phyloP scores from a whole-genome alignment of 2,888 invertebrate genomes.

The Vannuccia rotundouncinata region DNA sequence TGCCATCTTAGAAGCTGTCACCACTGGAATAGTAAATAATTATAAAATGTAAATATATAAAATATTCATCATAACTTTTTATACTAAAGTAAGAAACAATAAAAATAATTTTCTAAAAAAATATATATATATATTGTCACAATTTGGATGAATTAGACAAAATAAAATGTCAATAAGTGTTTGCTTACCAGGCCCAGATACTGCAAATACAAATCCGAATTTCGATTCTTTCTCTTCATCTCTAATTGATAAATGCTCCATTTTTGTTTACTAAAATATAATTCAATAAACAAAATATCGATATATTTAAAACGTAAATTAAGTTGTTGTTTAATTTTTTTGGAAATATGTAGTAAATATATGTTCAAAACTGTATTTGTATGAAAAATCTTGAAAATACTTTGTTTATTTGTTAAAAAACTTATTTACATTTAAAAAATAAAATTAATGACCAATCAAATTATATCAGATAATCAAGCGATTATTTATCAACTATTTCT shows the following conservation, averaged over 20 bases:
- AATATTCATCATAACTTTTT: background rate
- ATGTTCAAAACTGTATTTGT: no score
- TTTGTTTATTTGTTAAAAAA: no score
- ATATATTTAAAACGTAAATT: background rate
- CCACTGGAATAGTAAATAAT: conserved; percentile 62
- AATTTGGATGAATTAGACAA: background rate
- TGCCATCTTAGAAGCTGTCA: conserved; percentile 96
- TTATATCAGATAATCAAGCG: no score
- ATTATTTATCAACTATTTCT: no score
- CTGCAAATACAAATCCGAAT: conserved; percentile 91
- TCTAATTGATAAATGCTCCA: conserved; percentile 46
- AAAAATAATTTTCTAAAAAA: background rate
- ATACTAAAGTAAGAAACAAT: background rate
- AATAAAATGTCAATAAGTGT: background rate
- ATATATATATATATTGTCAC: background rate
- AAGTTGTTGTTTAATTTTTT: no score
- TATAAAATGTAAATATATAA: background rate
- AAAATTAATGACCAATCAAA: no score
- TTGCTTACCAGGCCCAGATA: conserved; percentile 86
- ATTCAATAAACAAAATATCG: background rate
- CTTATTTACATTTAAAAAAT: no score
- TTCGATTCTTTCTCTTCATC: conserved; percentile 78
- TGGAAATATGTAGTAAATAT: no score
- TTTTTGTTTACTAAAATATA: background rate
- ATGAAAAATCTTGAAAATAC: no score